A percentile compares a stretch with the other conserved stretches of the same genome.
phyloP scores from a whole-genome alignment of 2,113 vertebrate genomes.

The Manacus vitellinus region DNA sequence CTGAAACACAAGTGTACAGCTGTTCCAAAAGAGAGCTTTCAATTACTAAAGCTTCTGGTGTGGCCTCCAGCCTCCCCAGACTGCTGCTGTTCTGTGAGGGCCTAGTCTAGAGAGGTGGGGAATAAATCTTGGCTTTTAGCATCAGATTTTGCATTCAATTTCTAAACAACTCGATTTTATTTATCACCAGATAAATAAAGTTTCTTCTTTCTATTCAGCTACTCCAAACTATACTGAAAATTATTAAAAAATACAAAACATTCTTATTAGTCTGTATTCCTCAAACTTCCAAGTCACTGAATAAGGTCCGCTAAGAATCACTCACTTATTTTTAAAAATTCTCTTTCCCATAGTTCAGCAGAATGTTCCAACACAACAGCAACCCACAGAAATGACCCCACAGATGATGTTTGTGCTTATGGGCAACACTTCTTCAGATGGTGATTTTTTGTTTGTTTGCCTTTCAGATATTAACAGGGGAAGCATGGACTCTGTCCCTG shows the following conservation, averaged over 20 bases:
- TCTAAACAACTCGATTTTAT: neutral
- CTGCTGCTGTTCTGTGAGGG: neutral
- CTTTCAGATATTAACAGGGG: neutral
- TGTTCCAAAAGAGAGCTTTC: neutral
- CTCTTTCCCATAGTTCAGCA: neutral
- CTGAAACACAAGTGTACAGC: neutral
- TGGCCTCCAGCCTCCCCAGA: neutral
- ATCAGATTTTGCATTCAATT: neutral
- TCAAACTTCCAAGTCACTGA: neutral
- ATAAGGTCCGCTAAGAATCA: neutral
- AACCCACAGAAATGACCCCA: neutral
- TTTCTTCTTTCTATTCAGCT: neutral
- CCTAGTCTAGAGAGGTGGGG: fast-evolving
- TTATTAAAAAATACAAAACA: neutral
- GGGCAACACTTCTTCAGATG: neutral
- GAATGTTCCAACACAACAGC: neutral
- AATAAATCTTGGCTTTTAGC: neutral
- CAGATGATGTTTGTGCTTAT: neutral
- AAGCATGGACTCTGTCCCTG: neutral
- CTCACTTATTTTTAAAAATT: neutral
- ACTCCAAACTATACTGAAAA: neutral
- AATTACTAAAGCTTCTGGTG: no score
- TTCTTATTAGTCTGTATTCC: neutral
- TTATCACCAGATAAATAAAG: no score
- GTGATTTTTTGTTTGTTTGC: neutral